Evolutionary conservation across 2,888 invertebrate species (phyloP), one percentile per base, ranked within the genome.

Genomic region (Tinea pellionella): DNA sequence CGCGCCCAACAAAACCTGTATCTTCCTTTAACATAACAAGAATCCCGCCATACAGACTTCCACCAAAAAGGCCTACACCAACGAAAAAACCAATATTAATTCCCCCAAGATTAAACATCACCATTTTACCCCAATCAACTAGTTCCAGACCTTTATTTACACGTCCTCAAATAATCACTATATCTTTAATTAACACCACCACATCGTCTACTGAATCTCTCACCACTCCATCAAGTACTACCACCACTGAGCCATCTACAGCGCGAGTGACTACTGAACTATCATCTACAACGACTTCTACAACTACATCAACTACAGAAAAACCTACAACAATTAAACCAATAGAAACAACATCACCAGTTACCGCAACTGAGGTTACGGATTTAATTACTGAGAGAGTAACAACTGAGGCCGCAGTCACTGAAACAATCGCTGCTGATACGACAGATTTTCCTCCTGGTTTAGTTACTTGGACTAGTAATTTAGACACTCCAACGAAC

Each of bases 401-500:
- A 51, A 24, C 24, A 24, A 60, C 66, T 53, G 65, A 67, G 32
- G 67, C 67, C 19, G 63, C 65, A 24, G 24, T 6, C n/a, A 70
- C 69, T 11, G 75, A 73, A 66, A n/a, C n/a, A n/a, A 24, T 24
- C 24, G 6, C 3, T 6, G 73, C 68, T 63, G 76, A 71, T 41
- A 73, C 71, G 3, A 78, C 77, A 6, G 77, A 77, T 2, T 78
- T 69, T 59, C 77, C 77, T 6, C 74, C 78, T 3, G 80, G 77
- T 0, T 71, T 90, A 0, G 87, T 89, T 2, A 90, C 90, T 2
- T 90, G 90, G 90, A 88, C 89, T 15, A 78, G 78, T 30, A 66
- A 69, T 0, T 75, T 88, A 11, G 87, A 86, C 53, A 65, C 71
- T 15, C 75, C 78, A 9, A 61, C 61, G 0, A 78, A 77, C 63